phyloP scores from a whole-genome alignment of 2,888 invertebrate species.

The Agrilus biguttatus region DNA sequence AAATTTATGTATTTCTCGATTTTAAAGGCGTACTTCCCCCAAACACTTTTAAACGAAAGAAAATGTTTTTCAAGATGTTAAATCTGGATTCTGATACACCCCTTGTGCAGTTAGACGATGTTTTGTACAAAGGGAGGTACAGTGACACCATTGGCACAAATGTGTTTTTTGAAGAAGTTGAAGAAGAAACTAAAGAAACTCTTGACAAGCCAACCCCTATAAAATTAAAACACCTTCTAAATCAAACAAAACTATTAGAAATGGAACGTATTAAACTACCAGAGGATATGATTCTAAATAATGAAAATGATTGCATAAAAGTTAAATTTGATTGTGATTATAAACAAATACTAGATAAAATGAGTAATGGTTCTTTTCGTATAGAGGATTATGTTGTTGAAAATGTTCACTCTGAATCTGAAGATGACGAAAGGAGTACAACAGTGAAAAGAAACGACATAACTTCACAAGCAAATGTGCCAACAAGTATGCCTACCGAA shows the following conservation, averaged over 20 bases:
- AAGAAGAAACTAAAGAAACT: conserved; percentile 22
- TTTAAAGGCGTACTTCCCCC: conserved; percentile 22
- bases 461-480: no score
- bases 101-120: conserved; percentile 20
- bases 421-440: conserved; percentile 1
- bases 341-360: conserved; percentile 20
- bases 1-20: conserved; percentile 19
- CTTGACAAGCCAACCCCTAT: conserved; percentile 35
- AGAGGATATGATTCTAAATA: conserved; percentile 19
- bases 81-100: conserved; percentile 22
- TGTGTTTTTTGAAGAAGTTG: conserved; percentile 55
- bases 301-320: conserved; percentile 15
- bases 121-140: conserved; percentile 45
- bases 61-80: conserved; percentile 22
- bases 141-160: conserved; percentile 56
- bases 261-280: conserved; percentile 36
- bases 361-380: conserved; percentile 20
- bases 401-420: neutral
- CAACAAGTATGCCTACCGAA: no score
- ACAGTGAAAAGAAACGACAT: no score
- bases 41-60: conserved; percentile 17
- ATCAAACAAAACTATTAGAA: conserved; percentile 50
- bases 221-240: conserved; percentile 43
- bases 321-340: conserved; percentile 22
- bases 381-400: conserved; percentile 17